Evolutionary conservation across 2,113 vertebrate species (phyloP).

Genomic region (Psephotus haematonotus): DNA sequence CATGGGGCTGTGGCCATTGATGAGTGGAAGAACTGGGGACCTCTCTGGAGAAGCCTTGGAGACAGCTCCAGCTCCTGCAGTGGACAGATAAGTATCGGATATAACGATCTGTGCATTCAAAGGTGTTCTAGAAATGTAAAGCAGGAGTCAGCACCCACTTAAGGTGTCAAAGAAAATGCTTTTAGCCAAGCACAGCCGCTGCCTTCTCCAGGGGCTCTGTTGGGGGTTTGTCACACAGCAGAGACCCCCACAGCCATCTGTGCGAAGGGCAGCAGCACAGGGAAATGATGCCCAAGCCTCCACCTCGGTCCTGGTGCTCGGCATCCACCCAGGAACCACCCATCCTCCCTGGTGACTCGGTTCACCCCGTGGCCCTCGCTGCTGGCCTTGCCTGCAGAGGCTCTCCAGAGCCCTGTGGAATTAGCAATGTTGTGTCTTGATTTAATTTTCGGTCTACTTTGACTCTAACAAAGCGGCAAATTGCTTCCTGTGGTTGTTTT

Average conservation of each 20-base stretch:
- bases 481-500: conserved; percentile 63
- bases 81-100: neutral
- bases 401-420: neutral
- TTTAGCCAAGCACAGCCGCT: neutral
- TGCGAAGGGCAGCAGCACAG: neutral
- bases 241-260: neutral
- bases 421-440: neutral
- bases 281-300: neutral
- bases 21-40: neutral
- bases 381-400: neutral
- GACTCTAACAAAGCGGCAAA: conserved; percentile 49
- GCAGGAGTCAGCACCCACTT: neutral
- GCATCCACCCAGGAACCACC: neutral
- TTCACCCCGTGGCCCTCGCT: rapidly evolving
- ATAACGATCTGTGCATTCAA: neutral
- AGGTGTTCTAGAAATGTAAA: neutral
- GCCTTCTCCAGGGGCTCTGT: neutral
- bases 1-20: rapidly evolving
- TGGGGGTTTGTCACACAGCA: neutral
- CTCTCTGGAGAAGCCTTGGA: neutral
- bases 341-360: rapidly evolving
- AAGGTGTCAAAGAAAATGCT: neutral
- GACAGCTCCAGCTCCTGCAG: neutral
- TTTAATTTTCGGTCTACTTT: conserved; percentile 53
- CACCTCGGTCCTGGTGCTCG: neutral